phyloP scores from a whole-genome alignment of 2,888 invertebrate species.

The Crocallis elinguaria region DNA sequence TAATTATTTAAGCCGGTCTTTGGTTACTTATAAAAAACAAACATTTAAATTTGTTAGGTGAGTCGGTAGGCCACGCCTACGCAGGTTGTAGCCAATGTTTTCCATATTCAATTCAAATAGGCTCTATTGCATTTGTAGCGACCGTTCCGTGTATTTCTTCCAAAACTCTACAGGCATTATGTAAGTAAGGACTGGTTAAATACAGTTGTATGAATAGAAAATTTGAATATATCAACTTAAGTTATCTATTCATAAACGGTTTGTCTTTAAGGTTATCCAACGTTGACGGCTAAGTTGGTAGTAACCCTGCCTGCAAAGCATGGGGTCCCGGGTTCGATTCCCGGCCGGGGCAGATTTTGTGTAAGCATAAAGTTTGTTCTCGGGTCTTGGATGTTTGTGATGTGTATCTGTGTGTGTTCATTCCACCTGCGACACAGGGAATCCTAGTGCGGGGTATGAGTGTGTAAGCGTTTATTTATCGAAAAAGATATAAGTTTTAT shows the following conservation, averaged over 20 bases:
- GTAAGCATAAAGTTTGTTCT: too few species aligned
- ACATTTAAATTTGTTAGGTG: slow-evolving; percentile 56
- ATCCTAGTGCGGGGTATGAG: too few species aligned
- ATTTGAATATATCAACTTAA: slow-evolving; percentile 18
- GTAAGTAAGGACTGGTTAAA: slow-evolving; percentile 11
- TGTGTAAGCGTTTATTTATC: too few species aligned
- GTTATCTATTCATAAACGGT: neutral
- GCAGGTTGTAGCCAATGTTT: slow-evolving; percentile 46
- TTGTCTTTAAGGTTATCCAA: neutral
- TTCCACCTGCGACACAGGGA: too few species aligned
- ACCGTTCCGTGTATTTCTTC: slow-evolving; percentile 27
- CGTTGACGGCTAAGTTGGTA: too few species aligned
- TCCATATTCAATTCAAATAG: slow-evolving; percentile 69
- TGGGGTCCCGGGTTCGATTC: too few species aligned
- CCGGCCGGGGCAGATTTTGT: too few species aligned
- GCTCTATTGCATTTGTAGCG: slow-evolving; percentile 38
- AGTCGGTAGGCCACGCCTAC: slow-evolving; percentile 53
- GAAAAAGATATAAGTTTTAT: too few species aligned
- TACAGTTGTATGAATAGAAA: slow-evolving; percentile 15
- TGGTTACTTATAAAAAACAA: slow-evolving; percentile 52
- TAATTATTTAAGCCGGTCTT: slow-evolving; percentile 50
- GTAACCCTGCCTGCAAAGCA: too few species aligned
- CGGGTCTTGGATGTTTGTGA: too few species aligned
- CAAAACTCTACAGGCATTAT: slow-evolving; percentile 24
- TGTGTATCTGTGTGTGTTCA: too few species aligned